phyloP scores from a whole-genome alignment of 2,888 invertebrate genomes.

The Poecilobothrus nobilitatus region DNA sequence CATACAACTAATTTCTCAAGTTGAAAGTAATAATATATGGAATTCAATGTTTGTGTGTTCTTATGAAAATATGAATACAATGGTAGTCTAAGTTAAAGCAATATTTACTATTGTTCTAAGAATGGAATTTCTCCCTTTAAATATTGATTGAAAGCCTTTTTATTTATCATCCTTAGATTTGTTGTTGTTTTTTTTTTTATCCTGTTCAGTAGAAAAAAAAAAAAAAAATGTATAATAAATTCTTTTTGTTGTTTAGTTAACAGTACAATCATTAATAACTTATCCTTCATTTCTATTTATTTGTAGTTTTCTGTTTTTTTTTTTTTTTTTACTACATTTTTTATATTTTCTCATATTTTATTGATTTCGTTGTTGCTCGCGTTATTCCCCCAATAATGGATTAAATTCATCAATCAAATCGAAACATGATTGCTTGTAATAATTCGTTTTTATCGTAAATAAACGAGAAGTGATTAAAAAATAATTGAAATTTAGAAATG shows the following conservation, averaged over 20 bases:
- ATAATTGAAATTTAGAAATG: too few relatives aligned
- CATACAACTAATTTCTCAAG: too few relatives aligned
- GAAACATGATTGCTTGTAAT: constrained; percentile 4
- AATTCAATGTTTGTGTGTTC: too few relatives aligned
- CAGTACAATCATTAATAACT: not conserved
- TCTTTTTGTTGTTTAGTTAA: constrained; percentile 3
- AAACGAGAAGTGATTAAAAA: too few relatives aligned
- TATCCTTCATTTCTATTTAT: not conserved
- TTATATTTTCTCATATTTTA: not conserved
- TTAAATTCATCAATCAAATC: constrained; percentile 6
- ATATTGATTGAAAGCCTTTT: not conserved
- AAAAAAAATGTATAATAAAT: not conserved
- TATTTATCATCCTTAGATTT: not conserved
- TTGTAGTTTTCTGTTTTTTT: not conserved
- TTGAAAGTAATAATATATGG: too few relatives aligned
- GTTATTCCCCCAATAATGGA: not conserved
- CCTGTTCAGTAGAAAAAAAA: not conserved
- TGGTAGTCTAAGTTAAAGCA: too few relatives aligned
- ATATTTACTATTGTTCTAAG: too few relatives aligned
- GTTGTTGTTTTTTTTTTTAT: not conserved
- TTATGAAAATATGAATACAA: too few relatives aligned
- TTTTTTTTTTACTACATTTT: too few relatives aligned
- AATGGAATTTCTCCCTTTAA: not conserved
- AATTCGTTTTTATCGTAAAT: not conserved
- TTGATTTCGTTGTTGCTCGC: not conserved